Base-by-base conservation (phyloP, 2,113 vertebrate species). In the Campylomormyrus numenius region DNA sequence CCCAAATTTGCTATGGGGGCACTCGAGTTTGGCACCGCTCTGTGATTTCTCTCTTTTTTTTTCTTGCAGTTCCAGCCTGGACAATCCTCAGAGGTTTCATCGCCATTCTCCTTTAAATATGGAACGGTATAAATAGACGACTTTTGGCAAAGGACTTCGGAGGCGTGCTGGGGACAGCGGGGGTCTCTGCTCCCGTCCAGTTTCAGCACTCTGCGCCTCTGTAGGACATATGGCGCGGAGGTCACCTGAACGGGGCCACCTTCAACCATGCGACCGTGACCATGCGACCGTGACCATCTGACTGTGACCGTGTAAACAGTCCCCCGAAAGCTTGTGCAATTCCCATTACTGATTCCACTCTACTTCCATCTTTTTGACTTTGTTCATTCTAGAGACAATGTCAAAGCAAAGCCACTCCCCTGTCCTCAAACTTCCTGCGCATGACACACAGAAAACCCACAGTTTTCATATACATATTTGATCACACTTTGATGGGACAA, bases 61-160 rank as follows among this genome's bases (percentile, higher is more conserved):
- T 24, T 5, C 31, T 42, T 35, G 6, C 27, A 87, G 46, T 50
- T 87, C 49, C 85, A 42, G 87, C 39, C 87, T 50, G 49, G 39
- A 46, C 87, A n/a, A 10, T 58, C 87, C 39, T 62, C 39, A 46
- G 53, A 35, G 35, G 27, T 24, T 58, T 66, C 42, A 21, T 39
- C 27, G 87, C 35, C 52, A 45, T 58, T 88, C 42, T 56, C 52
- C 53, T 88, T 45, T 88, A 74, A 70, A 74, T 58, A 48, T 49
- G 66, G 88, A 77, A 24, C 24, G 13, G 66, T 89, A 89, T 74
- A 89, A 89, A 89, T 74, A 89, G 88, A 77, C 39, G 17, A 89
- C 45, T 80, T 83, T 53, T 89, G 88, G 88, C 88, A 83, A 35
- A 89, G n/a, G 66, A 53, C 48, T 80, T 52, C 8, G 48, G 27